phyloP scores from a whole-genome alignment of 2,888 invertebrate genomes.

The Drosophila emarginata region DNA sequence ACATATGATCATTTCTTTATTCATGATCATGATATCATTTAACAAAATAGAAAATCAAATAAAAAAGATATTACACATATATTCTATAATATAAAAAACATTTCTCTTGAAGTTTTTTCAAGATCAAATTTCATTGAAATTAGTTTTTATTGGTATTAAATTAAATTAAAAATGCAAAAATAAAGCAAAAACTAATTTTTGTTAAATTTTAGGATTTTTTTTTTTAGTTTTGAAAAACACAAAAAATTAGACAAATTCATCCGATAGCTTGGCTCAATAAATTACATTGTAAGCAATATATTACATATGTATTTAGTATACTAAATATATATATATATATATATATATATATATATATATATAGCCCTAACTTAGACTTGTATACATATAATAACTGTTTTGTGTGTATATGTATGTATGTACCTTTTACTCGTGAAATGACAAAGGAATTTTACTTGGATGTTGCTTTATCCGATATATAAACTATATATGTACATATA shows the following conservation, averaged over 20 bases:
- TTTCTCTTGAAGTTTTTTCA: too few species aligned
- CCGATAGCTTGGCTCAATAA: neutral
- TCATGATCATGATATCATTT: too few species aligned
- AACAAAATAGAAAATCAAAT: too few species aligned
- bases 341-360: neutral
- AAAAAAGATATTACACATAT: too few species aligned
- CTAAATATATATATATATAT: neutral
- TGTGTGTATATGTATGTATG: conserved; percentile 3
- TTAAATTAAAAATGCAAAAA: too few species aligned
- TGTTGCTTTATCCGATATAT: conserved; percentile 8
- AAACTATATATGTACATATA: conserved; percentile 2
- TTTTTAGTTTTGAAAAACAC: neutral
- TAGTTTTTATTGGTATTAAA: too few species aligned
- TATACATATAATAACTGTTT: neutral
- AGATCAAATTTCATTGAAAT: too few species aligned
- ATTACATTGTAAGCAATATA: neutral
- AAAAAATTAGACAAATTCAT: neutral
- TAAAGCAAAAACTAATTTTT: too few species aligned
- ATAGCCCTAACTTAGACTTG: neutral
- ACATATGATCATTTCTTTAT: too few species aligned
- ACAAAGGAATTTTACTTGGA: neutral
- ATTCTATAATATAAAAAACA: too few species aligned
- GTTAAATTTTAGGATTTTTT: neutral
- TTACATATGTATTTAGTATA: neutral
- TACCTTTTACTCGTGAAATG: neutral